Evolutionary conservation across 35 echinoderm and acorn worm species (phyloP).

Genomic region (Strongylocentrotus purpuratus): DNA sequence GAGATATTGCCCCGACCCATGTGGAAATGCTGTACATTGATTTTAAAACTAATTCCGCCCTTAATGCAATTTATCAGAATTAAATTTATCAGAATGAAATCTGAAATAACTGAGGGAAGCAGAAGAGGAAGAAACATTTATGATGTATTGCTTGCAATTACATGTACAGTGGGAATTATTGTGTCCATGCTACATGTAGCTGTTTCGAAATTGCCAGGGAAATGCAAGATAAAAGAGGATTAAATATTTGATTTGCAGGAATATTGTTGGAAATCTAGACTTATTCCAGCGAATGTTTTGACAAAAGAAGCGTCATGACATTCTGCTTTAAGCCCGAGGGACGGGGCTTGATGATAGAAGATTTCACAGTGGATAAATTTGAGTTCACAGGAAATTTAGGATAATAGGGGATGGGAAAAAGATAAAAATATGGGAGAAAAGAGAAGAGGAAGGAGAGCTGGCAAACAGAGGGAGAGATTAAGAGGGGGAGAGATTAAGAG

Average conservation of each 20-base stretch:
- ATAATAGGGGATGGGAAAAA: not conserved
- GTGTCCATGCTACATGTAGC: not conserved
- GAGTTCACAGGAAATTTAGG: not conserved
- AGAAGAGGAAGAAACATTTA: too few species aligned
- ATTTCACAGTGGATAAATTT: not conserved
- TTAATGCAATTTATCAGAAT: not conserved
- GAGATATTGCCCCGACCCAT: not conserved
- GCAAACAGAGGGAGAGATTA: not conserved
- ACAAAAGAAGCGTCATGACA: not conserved
- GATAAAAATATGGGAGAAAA: too few species aligned
- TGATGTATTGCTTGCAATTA: not conserved
- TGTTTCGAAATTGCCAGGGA: not conserved
- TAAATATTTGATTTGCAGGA: not conserved
- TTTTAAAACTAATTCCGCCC: not conserved
- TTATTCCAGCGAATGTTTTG: not conserved
- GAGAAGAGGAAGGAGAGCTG: not conserved
- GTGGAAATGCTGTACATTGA: not conserved
- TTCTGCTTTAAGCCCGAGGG: not conserved
- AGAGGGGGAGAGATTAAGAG: not conserved
- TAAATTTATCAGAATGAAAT: not conserved
- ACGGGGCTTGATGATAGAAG: not conserved
- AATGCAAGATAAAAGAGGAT: constrained; percentile 1
- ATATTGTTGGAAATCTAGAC: not conserved
- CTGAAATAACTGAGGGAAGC: not conserved
- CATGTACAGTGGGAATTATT: not conserved